A percentile compares a stretch with the other conserved stretches of the same genome.
Conservation (phyloP, 2,797 vertebrate species). For the Hybognathus amarus region DNA sequence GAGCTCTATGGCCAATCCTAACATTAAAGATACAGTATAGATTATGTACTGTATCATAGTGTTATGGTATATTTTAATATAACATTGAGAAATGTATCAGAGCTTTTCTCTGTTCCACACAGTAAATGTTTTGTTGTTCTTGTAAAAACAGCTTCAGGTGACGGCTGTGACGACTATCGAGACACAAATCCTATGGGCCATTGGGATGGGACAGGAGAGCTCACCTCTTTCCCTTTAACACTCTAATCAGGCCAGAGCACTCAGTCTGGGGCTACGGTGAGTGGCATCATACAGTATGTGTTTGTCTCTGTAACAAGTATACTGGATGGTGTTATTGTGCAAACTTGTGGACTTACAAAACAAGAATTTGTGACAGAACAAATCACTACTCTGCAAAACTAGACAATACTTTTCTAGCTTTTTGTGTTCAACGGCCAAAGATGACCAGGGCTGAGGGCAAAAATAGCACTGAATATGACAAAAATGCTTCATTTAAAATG, state of each 20-base stretch:
- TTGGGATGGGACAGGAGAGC: not conserved
- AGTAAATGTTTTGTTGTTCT: not conserved
- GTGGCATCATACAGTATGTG: not conserved
- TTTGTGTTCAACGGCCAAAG: not conserved
- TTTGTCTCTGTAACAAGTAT: not conserved
- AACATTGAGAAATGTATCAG: not conserved
- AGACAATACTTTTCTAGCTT: not conserved
- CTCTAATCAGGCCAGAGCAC: conserved; percentile 2
- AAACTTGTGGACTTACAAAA: not conserved
- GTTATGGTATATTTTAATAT: not conserved
- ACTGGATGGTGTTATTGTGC: not conserved
- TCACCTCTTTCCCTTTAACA: not conserved
- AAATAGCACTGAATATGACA: not conserved
- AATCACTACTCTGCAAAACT: not conserved
- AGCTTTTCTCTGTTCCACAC: not conserved
- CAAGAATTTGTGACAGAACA: not conserved
- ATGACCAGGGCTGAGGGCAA: not conserved
- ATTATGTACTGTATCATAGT: not conserved
- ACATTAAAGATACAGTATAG: not conserved
- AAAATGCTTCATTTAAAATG: not conserved
- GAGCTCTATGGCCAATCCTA: not conserved
- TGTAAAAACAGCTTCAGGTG: conserved; percentile 27
- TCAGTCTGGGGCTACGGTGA: conserved; percentile 7
- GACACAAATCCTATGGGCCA: conserved; percentile 8
- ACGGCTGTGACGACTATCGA: conserved; percentile 1